These are phyloP conservation scores for Diaperis boleti DNA, from an alignment of 2,888 invertebrate species.

Conservation along the genomic window DNA sequence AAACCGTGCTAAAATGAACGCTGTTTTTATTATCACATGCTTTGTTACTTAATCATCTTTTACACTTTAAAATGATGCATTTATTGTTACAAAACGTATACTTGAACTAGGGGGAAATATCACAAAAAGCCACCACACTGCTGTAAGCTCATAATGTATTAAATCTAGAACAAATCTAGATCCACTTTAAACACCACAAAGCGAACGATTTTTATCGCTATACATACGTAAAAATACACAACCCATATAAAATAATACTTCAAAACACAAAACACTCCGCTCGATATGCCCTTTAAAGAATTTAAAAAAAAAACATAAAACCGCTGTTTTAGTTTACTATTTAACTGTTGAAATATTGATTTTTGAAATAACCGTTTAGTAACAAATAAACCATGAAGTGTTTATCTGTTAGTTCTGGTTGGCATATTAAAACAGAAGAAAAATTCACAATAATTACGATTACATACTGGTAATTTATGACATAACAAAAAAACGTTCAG, in stretches of 20 bases:
- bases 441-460: too few species aligned
- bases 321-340: background rate
- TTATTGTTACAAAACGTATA: conserved; percentile 34
- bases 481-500: too few species aligned
- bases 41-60: conserved; percentile 43
- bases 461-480: too few species aligned
- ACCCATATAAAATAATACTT: background rate
- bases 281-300: background rate
- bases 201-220: conserved; percentile 6
- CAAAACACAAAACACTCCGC: conserved; percentile 4
- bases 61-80: conserved; percentile 36
- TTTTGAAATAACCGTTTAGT: background rate
- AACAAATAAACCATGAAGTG: too few species aligned
- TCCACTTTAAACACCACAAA: conserved; percentile 10
- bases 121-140: conserved; percentile 12
- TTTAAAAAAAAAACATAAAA: conserved; percentile 1
- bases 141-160: conserved; percentile 12
- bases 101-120: conserved; percentile 9
- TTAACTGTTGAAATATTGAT: background rate
- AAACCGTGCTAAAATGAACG: conserved; percentile 39
- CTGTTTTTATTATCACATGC: conserved; percentile 42
- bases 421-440: too few species aligned
- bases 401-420: too few species aligned
- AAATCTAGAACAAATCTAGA: conserved; percentile 2
- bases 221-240: background rate